phyloP scores from a whole-genome alignment of 1,140 invertebrate genomes.

The Papilio polyxenes region DNA sequence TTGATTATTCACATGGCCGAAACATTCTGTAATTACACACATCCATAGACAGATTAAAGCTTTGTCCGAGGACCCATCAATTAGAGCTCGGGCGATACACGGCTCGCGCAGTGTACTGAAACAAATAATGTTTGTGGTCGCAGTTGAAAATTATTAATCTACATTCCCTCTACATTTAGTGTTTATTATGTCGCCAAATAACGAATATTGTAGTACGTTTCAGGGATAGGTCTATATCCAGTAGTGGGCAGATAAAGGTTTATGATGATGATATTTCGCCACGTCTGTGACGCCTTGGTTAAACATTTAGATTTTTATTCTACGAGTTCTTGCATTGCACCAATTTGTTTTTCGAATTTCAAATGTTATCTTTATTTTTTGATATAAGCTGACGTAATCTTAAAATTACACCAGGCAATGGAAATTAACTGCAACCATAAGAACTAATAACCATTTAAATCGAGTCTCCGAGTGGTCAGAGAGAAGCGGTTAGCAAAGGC shows the following conservation, averaged over 20 bases:
- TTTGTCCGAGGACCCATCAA: constrained; percentile 22
- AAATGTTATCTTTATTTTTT: background rate
- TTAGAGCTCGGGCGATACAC: constrained; percentile 7
- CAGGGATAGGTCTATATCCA: too few species aligned
- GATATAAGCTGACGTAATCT: background rate
- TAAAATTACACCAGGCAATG: background rate
- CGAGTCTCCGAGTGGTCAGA: constrained; percentile 13
- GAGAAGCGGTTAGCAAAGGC: constrained; percentile 6
- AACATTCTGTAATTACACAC: constrained; percentile 47
- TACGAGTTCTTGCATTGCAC: too few species aligned
- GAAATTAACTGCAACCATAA: constrained; percentile 9
- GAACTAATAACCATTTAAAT: constrained; percentile 20
- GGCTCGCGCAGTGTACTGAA: background rate
- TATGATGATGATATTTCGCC: too few species aligned
- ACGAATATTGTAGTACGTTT: background rate
- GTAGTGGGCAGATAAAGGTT: too few species aligned
- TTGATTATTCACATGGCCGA: constrained; percentile 40
- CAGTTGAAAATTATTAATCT: constrained; percentile 22
- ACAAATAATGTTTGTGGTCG: constrained; percentile 22
- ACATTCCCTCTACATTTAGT: constrained; percentile 9
- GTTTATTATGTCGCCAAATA: background rate
- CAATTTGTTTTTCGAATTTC: background rate
- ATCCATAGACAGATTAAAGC: constrained; percentile 38
- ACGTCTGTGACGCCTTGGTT: too few species aligned
- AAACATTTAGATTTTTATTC: too few species aligned